phyloP scores from a whole-genome alignment of 2,888 invertebrate genomes.

The Thymelicus sylvestris region DNA sequence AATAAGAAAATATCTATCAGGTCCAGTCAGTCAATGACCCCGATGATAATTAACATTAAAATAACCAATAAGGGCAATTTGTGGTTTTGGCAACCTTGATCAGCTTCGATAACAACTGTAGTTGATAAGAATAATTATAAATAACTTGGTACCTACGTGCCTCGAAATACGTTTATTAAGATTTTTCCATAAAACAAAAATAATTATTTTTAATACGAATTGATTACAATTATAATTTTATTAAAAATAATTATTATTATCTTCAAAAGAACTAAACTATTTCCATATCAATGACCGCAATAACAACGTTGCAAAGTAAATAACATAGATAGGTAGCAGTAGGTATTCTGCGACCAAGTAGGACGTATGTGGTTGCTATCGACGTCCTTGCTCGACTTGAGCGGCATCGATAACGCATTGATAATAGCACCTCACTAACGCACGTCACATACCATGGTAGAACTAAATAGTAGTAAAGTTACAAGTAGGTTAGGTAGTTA shows the following conservation, averaged over 20 bases:
- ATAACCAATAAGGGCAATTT: not conserved
- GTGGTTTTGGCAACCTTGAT: not conserved
- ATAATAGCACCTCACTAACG: conserved; percentile 31
- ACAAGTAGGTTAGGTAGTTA: no score
- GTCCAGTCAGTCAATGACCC: not conserved
- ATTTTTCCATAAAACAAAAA: no score
- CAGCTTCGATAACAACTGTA: not conserved
- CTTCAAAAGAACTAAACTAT: not conserved
- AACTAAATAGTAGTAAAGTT: not conserved
- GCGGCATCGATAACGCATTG: conserved; percentile 63
- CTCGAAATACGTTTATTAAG: no score
- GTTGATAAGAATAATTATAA: not conserved
- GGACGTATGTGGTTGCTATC: conserved; percentile 56
- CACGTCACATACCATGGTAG: not conserved
- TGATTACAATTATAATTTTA: no score
- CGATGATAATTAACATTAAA: not conserved
- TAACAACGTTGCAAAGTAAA: not conserved
- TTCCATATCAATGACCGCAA: not conserved
- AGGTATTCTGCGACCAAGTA: conserved; percentile 41
- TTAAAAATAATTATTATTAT: no score
- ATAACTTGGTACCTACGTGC: not conserved
- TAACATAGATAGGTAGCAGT: not conserved
- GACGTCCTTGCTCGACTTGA: conserved; percentile 76
- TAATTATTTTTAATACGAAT: no score
- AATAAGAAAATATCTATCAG: no score